Base-by-base conservation (phyloP, 2,888 invertebrate genomes). In the Xestia rhomboidea region DNA sequence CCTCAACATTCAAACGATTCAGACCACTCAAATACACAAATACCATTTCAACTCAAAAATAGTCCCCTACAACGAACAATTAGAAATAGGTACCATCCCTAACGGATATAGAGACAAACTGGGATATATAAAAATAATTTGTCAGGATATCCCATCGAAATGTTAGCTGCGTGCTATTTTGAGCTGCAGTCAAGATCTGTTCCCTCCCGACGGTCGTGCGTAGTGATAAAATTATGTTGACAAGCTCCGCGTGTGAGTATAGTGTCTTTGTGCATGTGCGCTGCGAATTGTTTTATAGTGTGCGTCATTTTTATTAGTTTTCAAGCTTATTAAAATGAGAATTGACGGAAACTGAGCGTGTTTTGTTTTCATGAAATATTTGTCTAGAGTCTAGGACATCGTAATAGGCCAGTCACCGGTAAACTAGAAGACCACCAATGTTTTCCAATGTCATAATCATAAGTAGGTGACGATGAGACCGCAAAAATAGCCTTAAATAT, bases 121-220 rank as follows among this genome's bases (percentile, higher is more conserved):
- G 93, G 92, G 93, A 94, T 93, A 93, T 94, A 93, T 94, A 95
- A 94, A 96, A 95, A 96, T 95, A 95, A 95, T 95, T 94, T 94
- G 95, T 96, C 95, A 96, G 96, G 96, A 96, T 96, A 96, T 95
- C 93, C 95, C 93, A 93, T 93, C 88, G 90, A 90, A 91, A 90
- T 89, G 90, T 85, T 78, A 81, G 86, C 84, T 83, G 68, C 73
- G 74, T 44, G 78, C 76, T 92, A 92, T 91, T 90, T 90, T 84
- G 84, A 88, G 84, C 72, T 63, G 49, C 82, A 79, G 84, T 82
- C 84, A 79, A 82, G 82, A 83, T 75, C 72, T 73, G 83, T 84
- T 83, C 83, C 81, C 84, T 78, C 75, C 72, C 83, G 73, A 82
- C 84, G 62, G 67, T 57, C 64, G 82, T 70, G 76, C 72, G 76